Conservation (phyloP, 92 coral and sea anemone species). For the Porites rus region DNA sequence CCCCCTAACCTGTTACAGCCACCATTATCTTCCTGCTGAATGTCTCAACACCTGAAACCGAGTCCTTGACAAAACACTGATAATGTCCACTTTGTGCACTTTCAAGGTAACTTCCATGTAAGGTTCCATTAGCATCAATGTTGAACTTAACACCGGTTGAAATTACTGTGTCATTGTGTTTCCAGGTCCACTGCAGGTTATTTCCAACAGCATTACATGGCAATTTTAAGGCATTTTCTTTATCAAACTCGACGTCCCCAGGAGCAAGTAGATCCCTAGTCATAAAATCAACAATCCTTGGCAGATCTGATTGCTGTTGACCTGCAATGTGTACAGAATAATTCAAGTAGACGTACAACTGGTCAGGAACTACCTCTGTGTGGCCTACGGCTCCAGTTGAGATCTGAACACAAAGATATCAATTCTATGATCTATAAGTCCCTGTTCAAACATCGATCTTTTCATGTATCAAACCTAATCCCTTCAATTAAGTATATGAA, state of each 20-base stretch:
- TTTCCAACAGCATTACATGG: conserved; percentile 26
- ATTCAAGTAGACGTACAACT: too few species aligned
- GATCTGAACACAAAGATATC: too few species aligned
- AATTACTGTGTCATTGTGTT: background rate
- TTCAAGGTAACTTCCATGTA: conserved; percentile 7
- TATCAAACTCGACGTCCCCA: background rate
- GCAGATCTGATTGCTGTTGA: background rate
- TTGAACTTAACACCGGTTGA: background rate
- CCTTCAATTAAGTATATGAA: too few species aligned
- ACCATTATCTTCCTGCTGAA: conserved; percentile 75
- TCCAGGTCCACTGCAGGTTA: conserved; percentile 43
- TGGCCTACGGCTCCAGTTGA: too few species aligned
- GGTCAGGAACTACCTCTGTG: too few species aligned
- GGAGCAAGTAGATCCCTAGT: conserved; percentile 5
- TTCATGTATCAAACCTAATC: too few species aligned
- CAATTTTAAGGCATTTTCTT: background rate
- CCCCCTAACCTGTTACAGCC: conserved; percentile 29
- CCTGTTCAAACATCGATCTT: too few species aligned
- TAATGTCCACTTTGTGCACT: too few species aligned
- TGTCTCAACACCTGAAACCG: background rate
- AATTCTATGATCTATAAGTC: too few species aligned
- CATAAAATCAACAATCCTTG: conserved; percentile 16
- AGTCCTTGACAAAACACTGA: conserved; percentile 1
- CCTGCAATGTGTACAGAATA: background rate
- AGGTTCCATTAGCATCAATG: conserved; percentile 33